These are phyloP conservation scores for Bombus superbus DNA, from an alignment of 1,140 invertebrate species.

Conservation along the genomic window DNA sequence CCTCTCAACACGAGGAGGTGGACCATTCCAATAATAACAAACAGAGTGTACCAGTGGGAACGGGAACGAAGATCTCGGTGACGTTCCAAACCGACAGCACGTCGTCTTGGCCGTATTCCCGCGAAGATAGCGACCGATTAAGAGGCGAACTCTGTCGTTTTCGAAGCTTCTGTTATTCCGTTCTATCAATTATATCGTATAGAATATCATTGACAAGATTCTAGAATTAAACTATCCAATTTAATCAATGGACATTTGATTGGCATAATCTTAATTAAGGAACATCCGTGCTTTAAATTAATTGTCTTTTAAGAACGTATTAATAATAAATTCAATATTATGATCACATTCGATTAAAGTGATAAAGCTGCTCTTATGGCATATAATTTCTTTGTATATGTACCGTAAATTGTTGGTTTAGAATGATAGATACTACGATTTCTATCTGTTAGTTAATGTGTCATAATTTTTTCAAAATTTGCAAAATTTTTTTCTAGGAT, in stretches of 20 bases:
- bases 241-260: neutral
- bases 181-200: neutral
- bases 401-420: too few species aligned
- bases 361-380: too few species aligned
- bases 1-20: constrained; percentile 63
- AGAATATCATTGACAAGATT: neutral
- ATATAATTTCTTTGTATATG: too few species aligned
- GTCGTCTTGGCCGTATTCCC: constrained; percentile 50
- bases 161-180: neutral
- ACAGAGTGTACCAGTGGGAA: constrained; percentile 53
- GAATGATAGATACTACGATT: neutral
- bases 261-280: neutral
- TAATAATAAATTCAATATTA: neutral
- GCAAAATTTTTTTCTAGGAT: too few species aligned
- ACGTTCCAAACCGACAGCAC: constrained; percentile 40
- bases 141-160: constrained; percentile 1
- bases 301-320: neutral
- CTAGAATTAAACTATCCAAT: neutral
- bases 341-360: too few species aligned
- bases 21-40: constrained; percentile 74
- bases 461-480: neutral
- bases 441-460: neutral
- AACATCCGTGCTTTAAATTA: neutral
- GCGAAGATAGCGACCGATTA: constrained; percentile 34
- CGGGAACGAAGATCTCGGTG: constrained; percentile 57